Base-by-base conservation (phyloP, 1,140 invertebrate species). In the Saccostrea glomerata region DNA sequence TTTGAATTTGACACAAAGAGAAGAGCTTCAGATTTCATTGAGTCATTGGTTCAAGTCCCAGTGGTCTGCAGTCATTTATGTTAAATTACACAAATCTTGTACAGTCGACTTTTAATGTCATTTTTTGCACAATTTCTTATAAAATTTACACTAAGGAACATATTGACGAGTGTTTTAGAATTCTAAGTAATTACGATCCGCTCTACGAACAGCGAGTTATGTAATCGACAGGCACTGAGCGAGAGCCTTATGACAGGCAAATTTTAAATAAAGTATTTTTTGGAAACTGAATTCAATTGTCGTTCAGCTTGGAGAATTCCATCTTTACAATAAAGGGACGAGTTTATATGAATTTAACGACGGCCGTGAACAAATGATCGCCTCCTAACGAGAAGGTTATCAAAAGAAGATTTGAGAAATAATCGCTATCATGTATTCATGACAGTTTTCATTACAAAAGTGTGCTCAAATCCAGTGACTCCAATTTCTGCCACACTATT, bases 311-410 rank as follows among this genome's bases (percentile, higher is more conserved):
- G 70, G 70, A 77, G 70, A 77, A 77, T 77, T 77, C 30, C 12
- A 77, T 36, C 30, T 63, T 25, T 1, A 63, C 47, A 77, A 77
- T 30, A 30, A 25, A 77, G 30, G 70, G 70, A 30, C 70, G 25
- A 40, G 70, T 77, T 77, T 77, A 77, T 77, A 77, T 77, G 70
- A 77, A 36, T 77, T 40, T 77, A 77, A 77, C 70, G 70, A 77
- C 70, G 30, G 70, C 25, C 11, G 11, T 13, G 70, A 77, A 77
- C 23, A 77, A 25, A 77, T 77, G 7, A 77, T 77, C 70, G 12
- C 36, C 70, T 15, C 30, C 23, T 25, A 17, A 63, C n/a, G n/a
- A 77, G 25, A 77, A 36, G 25, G 9, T 6, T 25, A 36, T 15
- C 70, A 36, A 15, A 15, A 30, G 70, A 77, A 77, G 70, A 77